Evolutionary conservation across 1,140 invertebrate genomes (phyloP).

Genomic region (Dreissena polymorpha): DNA sequence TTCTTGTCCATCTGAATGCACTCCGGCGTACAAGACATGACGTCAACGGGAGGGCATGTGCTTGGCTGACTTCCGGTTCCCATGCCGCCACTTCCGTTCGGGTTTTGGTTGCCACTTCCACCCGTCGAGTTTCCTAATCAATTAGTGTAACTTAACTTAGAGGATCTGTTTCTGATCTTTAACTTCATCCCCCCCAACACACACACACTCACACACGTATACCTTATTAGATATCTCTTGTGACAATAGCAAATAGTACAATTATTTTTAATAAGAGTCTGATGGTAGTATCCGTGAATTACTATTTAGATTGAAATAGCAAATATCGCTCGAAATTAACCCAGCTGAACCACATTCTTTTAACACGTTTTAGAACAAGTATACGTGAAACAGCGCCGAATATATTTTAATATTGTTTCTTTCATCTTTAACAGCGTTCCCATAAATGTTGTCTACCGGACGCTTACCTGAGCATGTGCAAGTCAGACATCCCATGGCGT

Average conservation of each 20-base stretch:
- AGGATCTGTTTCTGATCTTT: too few species aligned
- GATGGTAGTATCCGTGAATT: too few species aligned
- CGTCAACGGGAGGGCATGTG: too few species aligned
- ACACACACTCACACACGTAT: too few species aligned
- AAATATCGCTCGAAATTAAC: not conserved
- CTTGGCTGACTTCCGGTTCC: too few species aligned
- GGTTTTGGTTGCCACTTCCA: too few species aligned
- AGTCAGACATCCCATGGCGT: conserved; percentile 33
- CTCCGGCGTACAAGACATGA: not conserved
- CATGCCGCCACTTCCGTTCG: too few species aligned
- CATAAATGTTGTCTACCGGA: not conserved
- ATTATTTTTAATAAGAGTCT: too few species aligned
- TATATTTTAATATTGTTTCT: not conserved
- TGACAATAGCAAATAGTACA: too few species aligned
- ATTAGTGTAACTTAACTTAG: not conserved
- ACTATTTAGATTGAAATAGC: not conserved
- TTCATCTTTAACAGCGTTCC: not conserved
- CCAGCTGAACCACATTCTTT: too few species aligned
- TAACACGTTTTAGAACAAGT: not conserved
- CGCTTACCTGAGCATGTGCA: conserved; percentile 21
- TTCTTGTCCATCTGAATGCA: not conserved
- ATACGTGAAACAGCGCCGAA: not conserved
- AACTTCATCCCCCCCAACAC: too few species aligned
- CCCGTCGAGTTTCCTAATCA: not conserved
- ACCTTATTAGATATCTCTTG: too few species aligned